phyloP scores from a whole-genome alignment of 1,140 invertebrate species.

The Pseudomyrmex dendroicus region DNA sequence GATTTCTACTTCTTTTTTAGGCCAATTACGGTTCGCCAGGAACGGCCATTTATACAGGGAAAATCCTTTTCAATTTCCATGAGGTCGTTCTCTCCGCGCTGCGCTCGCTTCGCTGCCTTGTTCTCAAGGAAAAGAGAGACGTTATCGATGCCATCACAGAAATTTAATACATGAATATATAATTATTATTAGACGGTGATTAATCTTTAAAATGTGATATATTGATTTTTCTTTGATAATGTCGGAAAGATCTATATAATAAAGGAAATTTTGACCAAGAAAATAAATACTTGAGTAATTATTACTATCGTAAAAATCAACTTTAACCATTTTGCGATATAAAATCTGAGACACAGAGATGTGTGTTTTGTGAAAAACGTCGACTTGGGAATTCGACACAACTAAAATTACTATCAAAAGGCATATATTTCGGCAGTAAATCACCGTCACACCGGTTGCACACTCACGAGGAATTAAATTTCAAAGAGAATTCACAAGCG shows the following conservation, averaged over 20 bases:
- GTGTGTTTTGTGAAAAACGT: not conserved
- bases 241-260: not conserved
- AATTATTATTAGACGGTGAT: slow-evolving; percentile 10
- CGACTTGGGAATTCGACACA: slow-evolving; percentile 5
- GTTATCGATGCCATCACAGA: slow-evolving; percentile 8
- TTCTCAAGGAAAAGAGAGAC: slow-evolving; percentile 25
- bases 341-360: not conserved
- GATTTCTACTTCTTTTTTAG: not conserved
- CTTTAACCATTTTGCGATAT: not conserved
- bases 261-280: not conserved
- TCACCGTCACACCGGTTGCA: slow-evolving; percentile 47
- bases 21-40: slow-evolving; percentile 58
- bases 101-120: slow-evolving; percentile 15
- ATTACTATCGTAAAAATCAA: too few relatives aligned
- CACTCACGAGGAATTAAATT: slow-evolving; percentile 47
- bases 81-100: slow-evolving; percentile 7
- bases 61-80: slow-evolving; percentile 69
- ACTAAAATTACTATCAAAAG: slow-evolving; percentile 51
- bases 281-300: too few relatives aligned
- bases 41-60: slow-evolving; percentile 59
- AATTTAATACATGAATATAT: slow-evolving; percentile 43
- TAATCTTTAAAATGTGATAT: slow-evolving; percentile 23
- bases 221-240: not conserved
- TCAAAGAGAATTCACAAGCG: slow-evolving; percentile 50
- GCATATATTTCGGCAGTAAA: slow-evolving; percentile 54